Evolutionary conservation across 1,140 invertebrate genomes (phyloP).

Genomic region (Pollicipes pollicipes): DNA sequence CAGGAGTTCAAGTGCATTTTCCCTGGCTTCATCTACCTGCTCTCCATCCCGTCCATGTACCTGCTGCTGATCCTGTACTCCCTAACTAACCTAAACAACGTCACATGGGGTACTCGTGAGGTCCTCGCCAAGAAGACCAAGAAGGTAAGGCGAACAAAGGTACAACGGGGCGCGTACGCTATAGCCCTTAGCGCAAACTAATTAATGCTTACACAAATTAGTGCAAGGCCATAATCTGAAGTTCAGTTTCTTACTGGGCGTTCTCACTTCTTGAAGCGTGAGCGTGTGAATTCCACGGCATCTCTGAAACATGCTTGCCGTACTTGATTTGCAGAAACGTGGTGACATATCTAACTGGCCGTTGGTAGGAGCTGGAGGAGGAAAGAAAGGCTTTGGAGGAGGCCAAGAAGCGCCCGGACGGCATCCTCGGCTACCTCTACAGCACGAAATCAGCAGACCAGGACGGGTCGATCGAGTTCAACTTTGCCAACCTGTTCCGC

Average conservation of each 20-base stretch:
- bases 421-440: constrained; percentile 31
- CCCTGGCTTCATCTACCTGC: constrained; percentile 79
- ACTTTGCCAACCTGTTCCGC: constrained; percentile 70
- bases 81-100: constrained; percentile 92
- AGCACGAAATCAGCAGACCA: constrained; percentile 45
- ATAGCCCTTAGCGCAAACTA: too few relatives aligned
- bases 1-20: constrained; percentile 97
- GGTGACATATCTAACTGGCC: too few relatives aligned
- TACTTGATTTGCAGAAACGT: too few relatives aligned
- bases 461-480: constrained; percentile 77
- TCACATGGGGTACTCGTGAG: constrained; percentile 96
- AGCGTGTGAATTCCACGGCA: too few relatives aligned
- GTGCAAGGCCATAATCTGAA: too few relatives aligned
- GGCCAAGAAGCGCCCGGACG: constrained; percentile 61
- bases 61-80: constrained; percentile 91
- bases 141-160: too few relatives aligned
- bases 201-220: too few relatives aligned
- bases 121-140: constrained; percentile 90
- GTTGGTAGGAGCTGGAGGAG: constrained; percentile 55
- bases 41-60: constrained; percentile 97
- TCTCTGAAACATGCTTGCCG: too few relatives aligned
- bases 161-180: too few relatives aligned
- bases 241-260: too few relatives aligned
- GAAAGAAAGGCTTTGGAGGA: constrained; percentile 63
- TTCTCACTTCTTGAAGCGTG: too few relatives aligned